A percentile compares a stretch with the other conserved stretches of the same genome.
phyloP scores from a whole-genome alignment of 2,113 vertebrate species.

The Psilopogon haemacephalus region DNA sequence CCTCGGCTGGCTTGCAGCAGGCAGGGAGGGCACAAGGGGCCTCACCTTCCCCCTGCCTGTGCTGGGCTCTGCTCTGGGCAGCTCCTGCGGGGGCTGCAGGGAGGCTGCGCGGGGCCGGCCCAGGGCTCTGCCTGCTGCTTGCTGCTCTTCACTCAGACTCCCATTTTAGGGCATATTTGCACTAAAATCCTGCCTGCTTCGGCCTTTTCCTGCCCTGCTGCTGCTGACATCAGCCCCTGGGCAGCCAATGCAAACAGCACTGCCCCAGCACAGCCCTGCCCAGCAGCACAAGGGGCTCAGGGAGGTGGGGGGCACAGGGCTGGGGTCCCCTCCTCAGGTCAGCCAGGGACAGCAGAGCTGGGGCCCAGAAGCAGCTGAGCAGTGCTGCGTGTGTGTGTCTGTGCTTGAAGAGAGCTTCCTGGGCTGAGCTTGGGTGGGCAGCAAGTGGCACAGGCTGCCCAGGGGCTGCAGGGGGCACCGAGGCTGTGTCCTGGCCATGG shows the following conservation, averaged over 20 bases:
- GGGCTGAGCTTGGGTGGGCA: no score
- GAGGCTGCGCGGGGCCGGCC: neutral
- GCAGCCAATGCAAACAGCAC: neutral
- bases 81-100: neutral
- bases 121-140: neutral
- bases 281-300: neutral
- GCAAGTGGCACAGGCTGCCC: no score
- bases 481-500: fast-evolving
- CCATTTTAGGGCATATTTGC: slow-evolving; percentile 43
- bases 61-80: neutral
- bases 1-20: neutral
- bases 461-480: no score
- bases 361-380: fast-evolving
- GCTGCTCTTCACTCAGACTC: neutral
- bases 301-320: fast-evolving
- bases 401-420: no score
- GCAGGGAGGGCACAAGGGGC: no score
- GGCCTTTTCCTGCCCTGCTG: neutral
- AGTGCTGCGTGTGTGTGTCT: fast-evolving
- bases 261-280: neutral
- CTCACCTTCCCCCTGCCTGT: no score
- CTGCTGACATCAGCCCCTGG: slow-evolving; percentile 35
- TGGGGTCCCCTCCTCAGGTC: fast-evolving
- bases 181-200: slow-evolving; percentile 40
- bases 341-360: fast-evolving